Conservation (phyloP, 1,140 invertebrate species). For the Apis laboriosa region DNA sequence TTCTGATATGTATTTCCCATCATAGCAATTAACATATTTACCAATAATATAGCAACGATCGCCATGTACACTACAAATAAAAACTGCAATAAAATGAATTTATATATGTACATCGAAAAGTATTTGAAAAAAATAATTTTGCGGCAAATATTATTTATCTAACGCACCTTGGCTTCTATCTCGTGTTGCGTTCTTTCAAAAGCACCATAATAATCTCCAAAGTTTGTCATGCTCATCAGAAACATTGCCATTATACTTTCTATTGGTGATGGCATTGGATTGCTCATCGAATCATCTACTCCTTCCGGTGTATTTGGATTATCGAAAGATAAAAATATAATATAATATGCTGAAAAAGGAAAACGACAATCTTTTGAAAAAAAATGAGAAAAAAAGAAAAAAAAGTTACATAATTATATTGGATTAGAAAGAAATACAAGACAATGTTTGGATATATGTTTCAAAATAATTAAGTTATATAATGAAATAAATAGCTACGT, state of each 20-base stretch:
- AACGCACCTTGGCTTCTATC: slow-evolving; percentile 90
- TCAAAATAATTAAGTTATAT: background rate
- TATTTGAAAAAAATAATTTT: background rate
- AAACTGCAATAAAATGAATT: slow-evolving; percentile 81
- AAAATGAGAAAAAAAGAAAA: background rate
- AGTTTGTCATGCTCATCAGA: slow-evolving; percentile 98
- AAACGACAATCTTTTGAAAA: background rate
- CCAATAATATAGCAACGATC: slow-evolving; percentile 95
- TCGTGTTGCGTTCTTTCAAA: slow-evolving; percentile 94
- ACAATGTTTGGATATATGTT: no score
- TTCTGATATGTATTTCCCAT: slow-evolving; percentile 99
- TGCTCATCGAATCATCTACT: slow-evolving; percentile 86
- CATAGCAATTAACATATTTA: slow-evolving; percentile 99
- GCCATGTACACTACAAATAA: slow-evolving; percentile 98
- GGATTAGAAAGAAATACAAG: no score
- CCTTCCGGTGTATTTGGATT: slow-evolving; percentile 88
- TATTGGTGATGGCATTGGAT: slow-evolving; percentile 93
- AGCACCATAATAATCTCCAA: slow-evolving; percentile 95
- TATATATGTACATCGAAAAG: background rate
- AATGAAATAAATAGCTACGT: background rate
- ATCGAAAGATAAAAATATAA: slow-evolving; percentile 94
- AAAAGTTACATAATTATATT: no score
- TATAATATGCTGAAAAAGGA: slow-evolving; percentile 89
- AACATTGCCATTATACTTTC: slow-evolving; percentile 99
- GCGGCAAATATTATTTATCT: background rate